phyloP scores from a whole-genome alignment of 2,888 invertebrate genomes.

The Rhagonycha lutea region DNA sequence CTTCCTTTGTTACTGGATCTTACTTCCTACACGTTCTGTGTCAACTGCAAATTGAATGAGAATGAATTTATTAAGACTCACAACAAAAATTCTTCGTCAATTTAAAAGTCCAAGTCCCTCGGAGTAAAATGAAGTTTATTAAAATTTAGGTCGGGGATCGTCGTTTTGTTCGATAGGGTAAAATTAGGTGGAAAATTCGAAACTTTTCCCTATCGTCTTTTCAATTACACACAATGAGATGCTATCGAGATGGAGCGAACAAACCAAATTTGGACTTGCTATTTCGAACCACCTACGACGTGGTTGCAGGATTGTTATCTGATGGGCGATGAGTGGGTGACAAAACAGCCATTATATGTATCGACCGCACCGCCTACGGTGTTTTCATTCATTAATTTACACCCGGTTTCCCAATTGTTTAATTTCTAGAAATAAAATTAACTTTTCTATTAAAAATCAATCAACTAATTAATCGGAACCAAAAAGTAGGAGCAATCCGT shows the following conservation, averaged over 20 bases:
- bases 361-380: slow-evolving; percentile 8
- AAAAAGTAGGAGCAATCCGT: slow-evolving; percentile 10
- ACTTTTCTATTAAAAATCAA: background rate
- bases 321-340: slow-evolving; percentile 21
- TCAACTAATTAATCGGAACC: background rate
- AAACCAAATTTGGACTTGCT: slow-evolving; percentile 31
- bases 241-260: slow-evolving; percentile 2
- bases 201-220: background rate
- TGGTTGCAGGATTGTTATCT: slow-evolving; percentile 8
- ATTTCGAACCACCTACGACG: slow-evolving; percentile 26
- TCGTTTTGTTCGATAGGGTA: background rate
- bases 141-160: background rate
- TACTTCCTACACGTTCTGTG: slow-evolving; percentile 24
- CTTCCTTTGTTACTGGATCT: slow-evolving; percentile 27
- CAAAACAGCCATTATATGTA: slow-evolving; percentile 12
- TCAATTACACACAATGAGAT: background rate
- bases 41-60: slow-evolving; percentile 21
- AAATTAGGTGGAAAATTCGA: background rate
- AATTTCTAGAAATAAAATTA: background rate
- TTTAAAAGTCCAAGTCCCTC: background rate
- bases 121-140: background rate
- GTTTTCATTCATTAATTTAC: slow-evolving; percentile 23
- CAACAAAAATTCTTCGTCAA: slow-evolving; percentile 11
- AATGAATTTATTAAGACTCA: slow-evolving; percentile 15
- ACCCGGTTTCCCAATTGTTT: background rate